Evolutionary conservation across 2,797 vertebrate species (phyloP).

Genomic region (Sebastolobus altivelis): DNA sequence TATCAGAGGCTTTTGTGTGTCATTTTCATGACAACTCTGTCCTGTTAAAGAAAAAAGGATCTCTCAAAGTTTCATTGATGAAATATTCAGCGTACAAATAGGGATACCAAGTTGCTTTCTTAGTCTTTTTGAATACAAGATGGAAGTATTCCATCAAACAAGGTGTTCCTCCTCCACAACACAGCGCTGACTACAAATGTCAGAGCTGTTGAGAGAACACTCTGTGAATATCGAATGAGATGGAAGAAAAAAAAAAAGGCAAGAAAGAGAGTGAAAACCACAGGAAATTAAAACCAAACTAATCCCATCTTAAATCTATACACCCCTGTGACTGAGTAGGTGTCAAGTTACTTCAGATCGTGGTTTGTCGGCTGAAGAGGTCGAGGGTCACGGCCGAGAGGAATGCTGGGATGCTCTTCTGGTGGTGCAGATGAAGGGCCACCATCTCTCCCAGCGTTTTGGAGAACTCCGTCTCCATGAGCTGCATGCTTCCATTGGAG

Average conservation of each 20-base stretch:
- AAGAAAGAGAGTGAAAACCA: not conserved
- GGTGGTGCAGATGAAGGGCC: constrained; percentile 91
- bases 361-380: constrained; percentile 91
- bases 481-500: constrained; percentile 82
- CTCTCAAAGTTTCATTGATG: constrained; percentile 18
- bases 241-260: not conserved
- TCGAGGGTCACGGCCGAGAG: constrained; percentile 89
- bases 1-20: not conserved
- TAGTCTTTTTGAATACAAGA: not conserved
- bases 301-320: not conserved
- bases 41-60: not conserved
- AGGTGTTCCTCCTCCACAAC: constrained; percentile 10
- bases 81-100: constrained; percentile 52
- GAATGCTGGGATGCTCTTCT: constrained; percentile 97
- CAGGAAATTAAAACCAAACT: not conserved
- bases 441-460: constrained; percentile 89
- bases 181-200: not conserved
- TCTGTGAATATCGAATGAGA: constrained; percentile 20
- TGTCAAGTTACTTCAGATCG: constrained; percentile 47
- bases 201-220: constrained; percentile 14
- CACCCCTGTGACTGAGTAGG: not conserved
- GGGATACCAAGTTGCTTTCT: not conserved
- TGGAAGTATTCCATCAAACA: constrained; percentile 22
- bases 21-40: constrained; percentile 1
- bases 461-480: constrained; percentile 93